Percentiles rank a stretch among this genome's conserved stretches.
Conservation (phyloP, 2,797 vertebrate species). For the Rhinichthys osculus region DNA sequence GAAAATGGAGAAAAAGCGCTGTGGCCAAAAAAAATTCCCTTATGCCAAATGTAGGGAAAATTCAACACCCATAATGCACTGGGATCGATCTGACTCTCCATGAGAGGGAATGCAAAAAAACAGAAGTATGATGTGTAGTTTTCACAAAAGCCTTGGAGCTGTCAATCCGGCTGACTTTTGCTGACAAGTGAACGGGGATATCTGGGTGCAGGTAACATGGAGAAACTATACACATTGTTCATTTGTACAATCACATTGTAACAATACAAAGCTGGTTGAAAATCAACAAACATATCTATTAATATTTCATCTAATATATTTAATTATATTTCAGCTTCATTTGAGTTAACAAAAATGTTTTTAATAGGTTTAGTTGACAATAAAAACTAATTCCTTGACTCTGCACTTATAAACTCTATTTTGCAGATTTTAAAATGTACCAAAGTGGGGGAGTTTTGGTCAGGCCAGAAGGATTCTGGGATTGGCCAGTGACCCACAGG, state of each 20-base stretch:
- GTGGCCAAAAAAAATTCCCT: background rate
- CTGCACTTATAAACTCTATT: background rate
- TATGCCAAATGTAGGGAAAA: background rate
- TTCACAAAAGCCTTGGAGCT: background rate
- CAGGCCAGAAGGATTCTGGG: constrained; percentile 98
- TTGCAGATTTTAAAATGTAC: constrained; percentile 76
- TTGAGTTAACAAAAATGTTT: background rate
- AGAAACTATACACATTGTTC: background rate
- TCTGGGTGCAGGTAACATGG: background rate
- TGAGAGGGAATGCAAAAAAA: background rate
- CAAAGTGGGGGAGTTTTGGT: constrained; percentile 96
- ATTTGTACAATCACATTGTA: background rate
- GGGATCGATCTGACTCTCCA: background rate
- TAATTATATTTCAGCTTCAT: background rate
- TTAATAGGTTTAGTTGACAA: background rate
- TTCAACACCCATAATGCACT: background rate
- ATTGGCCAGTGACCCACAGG: constrained; percentile 98
- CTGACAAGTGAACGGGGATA: background rate
- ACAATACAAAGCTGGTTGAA: background rate
- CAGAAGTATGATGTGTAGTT: background rate
- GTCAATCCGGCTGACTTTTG: background rate
- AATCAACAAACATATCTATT: background rate
- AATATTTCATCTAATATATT: background rate
- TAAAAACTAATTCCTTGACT: background rate
- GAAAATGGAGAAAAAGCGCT: background rate